A percentile compares a stretch with the other conserved stretches of the same genome.
These are phyloP conservation scores for Cinara cedri DNA, from an alignment of 2,888 invertebrate genomes.

Conservation along the genomic window DNA sequence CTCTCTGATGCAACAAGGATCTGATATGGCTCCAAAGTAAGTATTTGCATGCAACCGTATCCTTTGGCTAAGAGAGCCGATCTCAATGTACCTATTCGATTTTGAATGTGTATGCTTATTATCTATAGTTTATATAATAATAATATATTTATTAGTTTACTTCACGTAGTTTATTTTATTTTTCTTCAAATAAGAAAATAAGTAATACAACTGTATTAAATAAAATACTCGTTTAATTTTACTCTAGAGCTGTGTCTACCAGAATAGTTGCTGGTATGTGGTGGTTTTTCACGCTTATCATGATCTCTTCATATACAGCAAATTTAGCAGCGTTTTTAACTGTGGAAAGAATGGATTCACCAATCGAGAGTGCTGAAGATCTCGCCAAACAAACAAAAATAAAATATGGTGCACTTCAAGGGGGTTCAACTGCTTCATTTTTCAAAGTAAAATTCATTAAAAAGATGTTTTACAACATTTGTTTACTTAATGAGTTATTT, in stretches of 20 bases:
- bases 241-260: slow-evolving; percentile 80
- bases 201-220: no score
- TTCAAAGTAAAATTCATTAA: slow-evolving; percentile 75
- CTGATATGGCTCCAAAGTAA: slow-evolving; percentile 90
- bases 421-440: slow-evolving; percentile 93
- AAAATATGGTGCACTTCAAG: slow-evolving; percentile 91
- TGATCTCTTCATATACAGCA: slow-evolving; percentile 96
- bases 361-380: slow-evolving; percentile 94
- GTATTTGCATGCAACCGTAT: slow-evolving; percentile 62
- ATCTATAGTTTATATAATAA: background rate
- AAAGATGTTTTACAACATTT: background rate
- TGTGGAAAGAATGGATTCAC: slow-evolving; percentile 89
- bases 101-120: background rate
- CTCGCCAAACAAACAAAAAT: slow-evolving; percentile 95
- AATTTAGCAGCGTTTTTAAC: slow-evolving; percentile 94
- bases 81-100: slow-evolving; percentile 3
- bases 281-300: slow-evolving; percentile 95
- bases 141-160: background rate
- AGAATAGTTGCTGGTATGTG: slow-evolving; percentile 90
- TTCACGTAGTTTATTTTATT: slow-evolving; percentile 1
- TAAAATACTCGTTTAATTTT: background rate
- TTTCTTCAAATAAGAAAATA: background rate
- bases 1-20: slow-evolving; percentile 90
- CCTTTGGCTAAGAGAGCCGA: slow-evolving; percentile 45
- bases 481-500: background rate